Percentiles rank a stretch among this genome's conserved stretches.
Evolutionary conservation across 2,888 invertebrate species (phyloP).

Genomic region (Ophraella communa): DNA sequence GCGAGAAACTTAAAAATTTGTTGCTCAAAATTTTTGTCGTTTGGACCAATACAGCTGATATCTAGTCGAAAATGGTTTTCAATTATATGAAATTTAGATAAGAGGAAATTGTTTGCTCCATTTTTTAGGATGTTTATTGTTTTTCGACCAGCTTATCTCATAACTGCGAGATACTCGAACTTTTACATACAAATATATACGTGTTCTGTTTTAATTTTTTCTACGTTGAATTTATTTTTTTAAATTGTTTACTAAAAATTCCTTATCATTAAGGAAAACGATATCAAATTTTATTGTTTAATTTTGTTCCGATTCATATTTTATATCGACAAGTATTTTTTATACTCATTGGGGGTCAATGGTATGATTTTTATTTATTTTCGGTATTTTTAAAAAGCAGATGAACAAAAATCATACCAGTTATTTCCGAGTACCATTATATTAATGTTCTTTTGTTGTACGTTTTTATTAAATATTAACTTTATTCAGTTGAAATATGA

Average conservation of each 20-base stretch:
- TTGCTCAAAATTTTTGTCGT: slow-evolving; percentile 6
- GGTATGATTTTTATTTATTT: not conserved
- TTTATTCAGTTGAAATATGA: too few species aligned
- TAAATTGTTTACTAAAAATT: not conserved
- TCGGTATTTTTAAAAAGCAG: not conserved
- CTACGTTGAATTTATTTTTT: not conserved
- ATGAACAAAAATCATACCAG: not conserved
- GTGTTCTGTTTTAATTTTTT: not conserved
- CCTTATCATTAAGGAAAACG: not conserved
- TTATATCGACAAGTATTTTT: too few species aligned
- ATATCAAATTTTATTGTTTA: not conserved
- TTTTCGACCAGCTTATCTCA: not conserved
- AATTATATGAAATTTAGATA: too few species aligned
- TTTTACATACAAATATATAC: not conserved
- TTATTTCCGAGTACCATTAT: not conserved
- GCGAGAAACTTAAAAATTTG: not conserved
- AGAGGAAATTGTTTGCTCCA: too few species aligned
- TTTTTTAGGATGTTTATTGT: too few species aligned
- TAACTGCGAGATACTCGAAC: not conserved
- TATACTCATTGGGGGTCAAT: not conserved
- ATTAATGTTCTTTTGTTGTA: slow-evolving; percentile 35
- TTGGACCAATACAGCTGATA: too few species aligned
- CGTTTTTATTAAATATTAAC: too few species aligned
- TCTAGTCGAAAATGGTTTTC: not conserved
- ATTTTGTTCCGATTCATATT: not conserved